Evolutionary conservation across 2,888 invertebrate species (phyloP).

Genomic region (Busseola fusca): DNA sequence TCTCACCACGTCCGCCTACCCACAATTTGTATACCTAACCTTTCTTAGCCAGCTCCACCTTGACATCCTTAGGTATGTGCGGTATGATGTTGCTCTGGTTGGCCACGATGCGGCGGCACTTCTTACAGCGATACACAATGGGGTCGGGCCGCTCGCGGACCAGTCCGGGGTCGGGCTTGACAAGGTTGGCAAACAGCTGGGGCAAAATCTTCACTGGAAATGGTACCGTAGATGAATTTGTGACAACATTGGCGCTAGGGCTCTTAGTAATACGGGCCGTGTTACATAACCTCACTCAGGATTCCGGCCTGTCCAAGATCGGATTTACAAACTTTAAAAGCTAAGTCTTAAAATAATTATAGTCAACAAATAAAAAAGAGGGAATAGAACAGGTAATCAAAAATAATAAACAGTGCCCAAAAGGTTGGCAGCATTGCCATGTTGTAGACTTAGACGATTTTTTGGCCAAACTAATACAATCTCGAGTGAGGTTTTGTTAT

Average conservation of each 20-base stretch:
- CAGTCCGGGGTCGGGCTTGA: constrained; percentile 94
- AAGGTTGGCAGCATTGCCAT: background rate
- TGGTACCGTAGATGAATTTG: constrained; percentile 25
- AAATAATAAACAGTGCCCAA: background rate
- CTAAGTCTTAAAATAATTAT: background rate
- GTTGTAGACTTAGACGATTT: background rate
- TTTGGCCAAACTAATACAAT: background rate
- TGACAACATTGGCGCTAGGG: background rate
- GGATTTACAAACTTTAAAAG: background rate
- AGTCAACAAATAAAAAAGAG: background rate
- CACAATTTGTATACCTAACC: constrained; percentile 54
- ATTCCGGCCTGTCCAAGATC: background rate
- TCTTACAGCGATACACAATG: constrained; percentile 94
- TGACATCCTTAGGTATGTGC: constrained; percentile 88
- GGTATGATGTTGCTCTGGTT: constrained; percentile 93
- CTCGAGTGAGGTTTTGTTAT: background rate
- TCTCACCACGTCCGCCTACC: too few species aligned
- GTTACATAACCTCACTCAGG: background rate
- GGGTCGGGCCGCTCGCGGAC: constrained; percentile 94
- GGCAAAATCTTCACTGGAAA: constrained; percentile 93
- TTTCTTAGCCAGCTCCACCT: constrained; percentile 80
- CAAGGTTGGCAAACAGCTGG: constrained; percentile 92
- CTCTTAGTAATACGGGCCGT: background rate
- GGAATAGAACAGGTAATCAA: background rate
- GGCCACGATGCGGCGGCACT: constrained; percentile 95